A percentile compares a stretch with the other conserved stretches of the same genome.
These are phyloP conservation scores for Lochmaea crataegi DNA, from an alignment of 2,888 invertebrate genomes.

Conservation along the genomic window DNA sequence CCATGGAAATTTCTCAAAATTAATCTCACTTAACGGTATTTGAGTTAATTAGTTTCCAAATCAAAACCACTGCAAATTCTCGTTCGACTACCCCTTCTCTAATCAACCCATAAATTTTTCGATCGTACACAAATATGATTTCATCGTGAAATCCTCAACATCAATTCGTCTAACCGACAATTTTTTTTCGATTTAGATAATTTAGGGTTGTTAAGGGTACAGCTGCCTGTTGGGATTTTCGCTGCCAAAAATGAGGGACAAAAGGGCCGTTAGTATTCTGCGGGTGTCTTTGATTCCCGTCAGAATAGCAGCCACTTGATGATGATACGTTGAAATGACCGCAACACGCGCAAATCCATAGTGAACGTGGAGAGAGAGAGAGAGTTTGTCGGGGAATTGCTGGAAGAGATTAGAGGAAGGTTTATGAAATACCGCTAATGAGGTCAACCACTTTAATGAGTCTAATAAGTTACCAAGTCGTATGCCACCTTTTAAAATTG, in stretches of 20 bases:
- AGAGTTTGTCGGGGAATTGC: conserved; percentile 6
- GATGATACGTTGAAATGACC: conserved; percentile 55
- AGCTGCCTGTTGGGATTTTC: conserved; percentile 35
- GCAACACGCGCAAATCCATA: conserved; percentile 48
- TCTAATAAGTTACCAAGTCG: neutral
- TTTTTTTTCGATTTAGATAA: conserved; percentile 40
- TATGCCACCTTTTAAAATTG: neutral
- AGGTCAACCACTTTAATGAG: neutral
- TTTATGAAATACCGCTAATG: conserved; percentile 22
- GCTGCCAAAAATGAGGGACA: conserved; percentile 40
- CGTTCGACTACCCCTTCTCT: too few relatives aligned
- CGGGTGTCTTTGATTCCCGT: conserved; percentile 42
- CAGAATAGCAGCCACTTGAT: conserved; percentile 53
- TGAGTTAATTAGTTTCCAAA: too few relatives aligned
- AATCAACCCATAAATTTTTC: neutral
- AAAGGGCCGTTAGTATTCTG: conserved; percentile 51
- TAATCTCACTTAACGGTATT: too few relatives aligned
- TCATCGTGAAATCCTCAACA: neutral
- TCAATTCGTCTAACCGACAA: conserved; percentile 17
- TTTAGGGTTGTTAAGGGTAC: conserved; percentile 37
- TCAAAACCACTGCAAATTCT: too few relatives aligned
- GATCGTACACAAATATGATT: neutral
- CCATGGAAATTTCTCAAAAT: too few relatives aligned
- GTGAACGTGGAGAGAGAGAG: conserved; percentile 3
- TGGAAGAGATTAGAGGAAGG: conserved; percentile 21